These are phyloP conservation scores for Anagyrus pseudococci DNA, from an alignment of 2,888 invertebrate species.

Conservation along the genomic window DNA sequence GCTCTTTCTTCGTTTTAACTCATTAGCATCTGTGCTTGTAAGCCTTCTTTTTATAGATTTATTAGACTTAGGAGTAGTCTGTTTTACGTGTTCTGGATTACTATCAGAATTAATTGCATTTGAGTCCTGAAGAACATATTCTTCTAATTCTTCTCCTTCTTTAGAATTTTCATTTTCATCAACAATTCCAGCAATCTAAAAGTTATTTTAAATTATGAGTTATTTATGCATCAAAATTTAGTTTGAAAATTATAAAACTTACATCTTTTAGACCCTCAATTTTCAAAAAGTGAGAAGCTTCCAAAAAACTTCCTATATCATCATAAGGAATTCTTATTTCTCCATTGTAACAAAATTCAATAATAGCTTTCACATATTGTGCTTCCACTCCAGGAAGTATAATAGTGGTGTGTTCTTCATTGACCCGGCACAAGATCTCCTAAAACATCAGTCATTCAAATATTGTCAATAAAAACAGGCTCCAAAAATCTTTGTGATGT, in stretches of 20 bases:
- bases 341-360: slow-evolving; percentile 60
- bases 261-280: slow-evolving; percentile 60
- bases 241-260: slow-evolving; percentile 25
- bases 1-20: slow-evolving; percentile 48
- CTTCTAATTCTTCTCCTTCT: slow-evolving; percentile 22
- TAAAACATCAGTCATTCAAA: slow-evolving; percentile 42
- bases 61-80: too few species aligned
- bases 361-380: slow-evolving; percentile 56
- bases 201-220: slow-evolving; percentile 6
- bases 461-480: too few species aligned
- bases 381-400: slow-evolving; percentile 60
- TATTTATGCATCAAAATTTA: not conserved
- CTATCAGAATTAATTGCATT: not conserved
- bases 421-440: slow-evolving; percentile 57
- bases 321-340: slow-evolving; percentile 58
- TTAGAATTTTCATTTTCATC: slow-evolving; percentile 47
- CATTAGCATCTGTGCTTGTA: slow-evolving; percentile 32
- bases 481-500: not conserved
- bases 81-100: too few species aligned
- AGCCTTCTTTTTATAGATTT: not conserved
- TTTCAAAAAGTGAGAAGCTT: slow-evolving; percentile 58
- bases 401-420: slow-evolving; percentile 57
- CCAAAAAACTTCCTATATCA: slow-evolving; percentile 55
- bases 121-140: slow-evolving; percentile 13
- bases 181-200: slow-evolving; percentile 53